Percentiles rank a stretch among this genome's conserved stretches.
phyloP scores from a whole-genome alignment of 2,797 vertebrate genomes.

The Glossophaga mutica region DNA sequence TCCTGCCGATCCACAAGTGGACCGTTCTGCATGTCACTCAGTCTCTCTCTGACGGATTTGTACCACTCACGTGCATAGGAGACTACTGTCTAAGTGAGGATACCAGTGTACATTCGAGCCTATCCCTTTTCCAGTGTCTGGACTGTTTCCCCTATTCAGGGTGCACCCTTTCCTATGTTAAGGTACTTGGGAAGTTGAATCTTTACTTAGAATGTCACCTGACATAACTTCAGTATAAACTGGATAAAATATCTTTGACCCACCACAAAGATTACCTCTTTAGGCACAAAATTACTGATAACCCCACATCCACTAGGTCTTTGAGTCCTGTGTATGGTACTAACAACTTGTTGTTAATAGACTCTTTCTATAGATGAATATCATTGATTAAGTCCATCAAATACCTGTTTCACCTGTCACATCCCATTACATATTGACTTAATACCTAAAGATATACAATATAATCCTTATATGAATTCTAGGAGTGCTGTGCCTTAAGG shows the following conservation, averaged over 20 bases:
- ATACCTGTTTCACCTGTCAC: not conserved
- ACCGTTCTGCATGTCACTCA: not conserved
- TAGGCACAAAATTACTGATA: conserved; percentile 5
- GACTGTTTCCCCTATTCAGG: not conserved
- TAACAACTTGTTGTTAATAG: not conserved
- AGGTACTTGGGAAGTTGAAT: not conserved
- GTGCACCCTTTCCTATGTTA: not conserved
- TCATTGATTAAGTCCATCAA: conserved; percentile 18
- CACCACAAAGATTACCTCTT: not conserved
- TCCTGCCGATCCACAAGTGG: not conserved
- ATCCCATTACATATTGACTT: not conserved
- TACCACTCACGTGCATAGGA: not conserved
- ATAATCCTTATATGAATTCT: conserved; percentile 17
- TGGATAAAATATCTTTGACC: not conserved
- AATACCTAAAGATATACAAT: not conserved
- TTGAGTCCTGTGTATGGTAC: not conserved
- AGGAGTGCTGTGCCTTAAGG: not conserved
- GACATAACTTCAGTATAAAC: conserved; percentile 34
- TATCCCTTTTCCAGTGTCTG: not conserved
- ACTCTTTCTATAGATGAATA: not conserved
- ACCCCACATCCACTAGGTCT: not conserved
- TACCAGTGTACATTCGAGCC: not conserved
- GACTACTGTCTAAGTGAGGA: not conserved
- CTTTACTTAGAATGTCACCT: conserved; percentile 31
- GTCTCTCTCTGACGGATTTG: not conserved